Percentiles rank a stretch among this genome's conserved stretches.
Conservation (phyloP, 2,113 vertebrate species). For the Bufo bufo region DNA sequence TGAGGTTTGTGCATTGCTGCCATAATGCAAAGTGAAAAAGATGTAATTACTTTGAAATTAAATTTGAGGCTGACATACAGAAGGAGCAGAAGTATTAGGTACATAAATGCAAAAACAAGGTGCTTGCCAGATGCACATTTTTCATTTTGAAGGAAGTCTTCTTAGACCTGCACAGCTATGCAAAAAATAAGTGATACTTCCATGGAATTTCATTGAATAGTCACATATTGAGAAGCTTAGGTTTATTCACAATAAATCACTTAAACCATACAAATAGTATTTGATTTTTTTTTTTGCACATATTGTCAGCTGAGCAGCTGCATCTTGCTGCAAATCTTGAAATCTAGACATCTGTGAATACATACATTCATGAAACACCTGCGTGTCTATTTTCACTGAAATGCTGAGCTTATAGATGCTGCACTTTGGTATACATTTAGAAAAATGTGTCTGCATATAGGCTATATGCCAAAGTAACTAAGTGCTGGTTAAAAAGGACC, state of each 20-base stretch:
- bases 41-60: constrained; percentile 33
- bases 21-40: constrained; percentile 13
- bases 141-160: constrained; percentile 20
- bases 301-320: constrained; percentile 34
- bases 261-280: constrained; percentile 28
- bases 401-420: not conserved
- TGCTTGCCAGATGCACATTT: constrained; percentile 42
- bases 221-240: not conserved
- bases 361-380: constrained; percentile 12
- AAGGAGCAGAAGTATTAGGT: constrained; percentile 37
- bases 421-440: not conserved
- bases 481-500: not conserved
- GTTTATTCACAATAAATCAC: constrained; percentile 15
- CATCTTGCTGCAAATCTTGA: not conserved
- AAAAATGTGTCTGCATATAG: not conserved
- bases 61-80: not conserved
- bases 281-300: constrained; percentile 21
- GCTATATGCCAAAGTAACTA: not conserved
- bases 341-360: constrained; percentile 11
- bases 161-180: constrained; percentile 43
- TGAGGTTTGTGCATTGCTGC: constrained; percentile 17
- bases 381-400: constrained; percentile 1
- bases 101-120: constrained; percentile 38
- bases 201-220: constrained; percentile 40
- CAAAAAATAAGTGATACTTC: constrained; percentile 27